Percentiles rank a stretch among this genome's conserved stretches.
These are phyloP conservation scores for Drosophila triauraria DNA, from an alignment of 1,140 invertebrate species.

Conservation along the genomic window DNA sequence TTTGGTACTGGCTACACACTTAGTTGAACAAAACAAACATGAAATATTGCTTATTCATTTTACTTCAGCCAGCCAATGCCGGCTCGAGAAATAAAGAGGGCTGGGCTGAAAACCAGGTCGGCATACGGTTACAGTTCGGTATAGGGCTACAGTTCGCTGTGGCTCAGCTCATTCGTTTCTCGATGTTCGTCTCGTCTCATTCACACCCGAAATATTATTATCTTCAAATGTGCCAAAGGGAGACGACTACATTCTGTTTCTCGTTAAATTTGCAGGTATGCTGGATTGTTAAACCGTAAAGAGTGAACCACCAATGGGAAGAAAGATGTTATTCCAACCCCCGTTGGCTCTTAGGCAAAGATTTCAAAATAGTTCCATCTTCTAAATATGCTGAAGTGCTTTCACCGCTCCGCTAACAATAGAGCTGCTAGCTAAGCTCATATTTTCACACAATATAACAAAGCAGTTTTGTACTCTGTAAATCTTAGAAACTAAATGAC, in stretches of 20 bases:
- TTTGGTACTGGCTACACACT: conserved; percentile 80
- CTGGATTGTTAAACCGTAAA: conserved; percentile 20
- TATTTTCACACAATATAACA: conserved; percentile 74
- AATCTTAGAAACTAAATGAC: conserved; percentile 42
- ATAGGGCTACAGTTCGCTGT: conserved; percentile 18
- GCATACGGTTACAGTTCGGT: conserved; percentile 8
- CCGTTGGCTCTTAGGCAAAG: conserved; percentile 30
- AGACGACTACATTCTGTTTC: conserved; percentile 28
- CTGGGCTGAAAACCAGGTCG: conserved; percentile 47
- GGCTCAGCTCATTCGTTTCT: conserved; percentile 29
- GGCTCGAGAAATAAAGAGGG: conserved; percentile 38
- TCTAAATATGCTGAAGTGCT: conserved; percentile 61
- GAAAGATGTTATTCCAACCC: conserved; percentile 55
- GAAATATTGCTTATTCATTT: conserved; percentile 81
- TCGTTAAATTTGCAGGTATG: conserved; percentile 9
- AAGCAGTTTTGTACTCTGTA: conserved; percentile 43
- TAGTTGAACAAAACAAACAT: conserved; percentile 80
- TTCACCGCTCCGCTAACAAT: conserved; percentile 52
- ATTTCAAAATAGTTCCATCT: conserved; percentile 62
- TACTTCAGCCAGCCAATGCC: conserved; percentile 55
- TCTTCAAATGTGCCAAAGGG: conserved; percentile 24
- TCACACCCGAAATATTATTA: conserved; percentile 5
- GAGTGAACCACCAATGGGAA: conserved; percentile 52
- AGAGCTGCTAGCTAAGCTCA: conserved; percentile 56
- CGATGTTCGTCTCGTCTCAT: conserved; percentile 33